A percentile compares a stretch with the other conserved stretches of the same genome.
These are phyloP conservation scores for Ammodytes marinus DNA, from an alignment of 2,113 vertebrate genomes.

Conservation along the genomic window DNA sequence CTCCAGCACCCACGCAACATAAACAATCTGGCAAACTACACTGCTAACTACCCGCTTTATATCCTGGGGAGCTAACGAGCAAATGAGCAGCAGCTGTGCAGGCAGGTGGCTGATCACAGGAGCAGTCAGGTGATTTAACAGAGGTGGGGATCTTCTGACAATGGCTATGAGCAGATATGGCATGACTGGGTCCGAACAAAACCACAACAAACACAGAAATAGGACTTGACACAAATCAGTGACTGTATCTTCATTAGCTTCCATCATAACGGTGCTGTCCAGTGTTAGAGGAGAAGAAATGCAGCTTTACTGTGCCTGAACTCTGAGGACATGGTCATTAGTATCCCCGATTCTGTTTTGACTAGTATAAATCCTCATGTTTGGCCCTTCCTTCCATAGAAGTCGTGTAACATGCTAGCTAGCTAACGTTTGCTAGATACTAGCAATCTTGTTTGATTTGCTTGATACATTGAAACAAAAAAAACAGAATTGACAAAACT, in stretches of 20 bases:
- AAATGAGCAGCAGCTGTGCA: slow-evolving; percentile 66
- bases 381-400: too few relatives aligned
- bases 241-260: not conserved
- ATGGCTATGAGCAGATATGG: slow-evolving; percentile 40
- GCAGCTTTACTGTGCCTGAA: not conserved
- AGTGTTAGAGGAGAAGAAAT: not conserved
- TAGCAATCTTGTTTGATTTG: too few relatives aligned
- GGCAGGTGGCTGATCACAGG: slow-evolving; percentile 70
- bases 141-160: slow-evolving; percentile 34
- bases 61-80: slow-evolving; percentile 57
- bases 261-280: not conserved
- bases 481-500: too few relatives aligned
- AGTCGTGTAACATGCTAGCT: too few relatives aligned
- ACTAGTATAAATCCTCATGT: too few relatives aligned
- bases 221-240: not conserved
- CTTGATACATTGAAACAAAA: too few relatives aligned
- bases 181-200: slow-evolving; percentile 37
- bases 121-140: slow-evolving; percentile 56
- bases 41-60: slow-evolving; percentile 36
- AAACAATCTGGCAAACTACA: slow-evolving; percentile 26
- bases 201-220: slow-evolving; percentile 10
- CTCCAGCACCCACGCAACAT: slow-evolving; percentile 5
- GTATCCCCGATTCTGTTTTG: not conserved
- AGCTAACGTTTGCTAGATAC: too few relatives aligned
- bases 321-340: not conserved